Conservation (phyloP, 2,797 vertebrate genomes). For the Rachycentron canadum region DNA sequence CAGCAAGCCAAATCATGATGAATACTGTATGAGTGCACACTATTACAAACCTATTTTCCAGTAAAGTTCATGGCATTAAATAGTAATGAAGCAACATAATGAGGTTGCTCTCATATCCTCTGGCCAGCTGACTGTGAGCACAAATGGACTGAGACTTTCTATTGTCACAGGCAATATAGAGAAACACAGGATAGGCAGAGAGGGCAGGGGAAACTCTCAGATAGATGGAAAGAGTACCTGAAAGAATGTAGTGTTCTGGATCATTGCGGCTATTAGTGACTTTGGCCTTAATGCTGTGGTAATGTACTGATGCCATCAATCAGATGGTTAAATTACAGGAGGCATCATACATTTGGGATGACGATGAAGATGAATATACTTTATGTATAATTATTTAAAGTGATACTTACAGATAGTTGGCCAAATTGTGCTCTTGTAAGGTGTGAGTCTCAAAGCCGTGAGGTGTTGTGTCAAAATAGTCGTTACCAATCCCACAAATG, state of each 20-base stretch:
- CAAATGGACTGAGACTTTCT: slow-evolving; percentile 68
- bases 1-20: slow-evolving; percentile 53
- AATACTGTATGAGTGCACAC: slow-evolving; percentile 69
- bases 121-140: slow-evolving; percentile 53
- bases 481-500: slow-evolving; percentile 99
- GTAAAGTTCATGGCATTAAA: slow-evolving; percentile 79
- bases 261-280: slow-evolving; percentile 47
- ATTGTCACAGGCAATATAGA: slow-evolving; percentile 50
- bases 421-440: slow-evolving; percentile 99
- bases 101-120: slow-evolving; percentile 66
- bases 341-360: neutral
- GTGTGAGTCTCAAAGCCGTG: slow-evolving; percentile 99
- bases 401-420: slow-evolving; percentile 97
- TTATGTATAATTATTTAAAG: neutral
- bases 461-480: slow-evolving; percentile 98
- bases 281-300: slow-evolving; percentile 25
- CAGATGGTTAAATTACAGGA: slow-evolving; percentile 50
- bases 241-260: slow-evolving; percentile 59
- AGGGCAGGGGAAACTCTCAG: slow-evolving; percentile 32
- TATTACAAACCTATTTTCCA: slow-evolving; percentile 71
- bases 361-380: neutral
- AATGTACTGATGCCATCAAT: slow-evolving; percentile 53
- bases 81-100: slow-evolving; percentile 77
- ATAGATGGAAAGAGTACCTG: slow-evolving; percentile 53
- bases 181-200: slow-evolving; percentile 31